These are phyloP conservation scores for Dermochelys coriacea DNA, from an alignment of 2,797 vertebrate species.

Conservation along the genomic window DNA sequence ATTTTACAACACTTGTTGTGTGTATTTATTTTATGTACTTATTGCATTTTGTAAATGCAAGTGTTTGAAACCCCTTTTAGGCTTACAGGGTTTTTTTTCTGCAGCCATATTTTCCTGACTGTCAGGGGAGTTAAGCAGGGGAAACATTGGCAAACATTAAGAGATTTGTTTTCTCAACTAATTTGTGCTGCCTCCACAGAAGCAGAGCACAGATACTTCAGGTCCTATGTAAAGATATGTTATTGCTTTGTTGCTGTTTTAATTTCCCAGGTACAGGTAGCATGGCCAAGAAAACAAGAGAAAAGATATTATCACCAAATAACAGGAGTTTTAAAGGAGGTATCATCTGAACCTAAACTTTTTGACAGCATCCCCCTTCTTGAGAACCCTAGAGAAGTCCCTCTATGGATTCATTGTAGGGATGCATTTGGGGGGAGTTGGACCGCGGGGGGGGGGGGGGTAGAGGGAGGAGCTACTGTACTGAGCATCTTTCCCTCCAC, in stretches of 20 bases:
- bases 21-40: background rate
- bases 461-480: background rate
- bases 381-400: background rate
- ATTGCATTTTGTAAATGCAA: background rate
- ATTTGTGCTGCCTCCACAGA: background rate
- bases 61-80: background rate
- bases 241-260: background rate
- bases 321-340: background rate
- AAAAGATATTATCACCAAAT: background rate
- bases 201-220: background rate
- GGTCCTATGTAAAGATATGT: background rate
- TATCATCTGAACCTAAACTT: background rate
- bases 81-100: background rate
- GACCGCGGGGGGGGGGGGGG: background rate
- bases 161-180: background rate
- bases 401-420: background rate
- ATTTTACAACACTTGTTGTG: accelerated
- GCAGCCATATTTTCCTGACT: background rate
- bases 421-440: background rate
- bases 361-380: background rate
- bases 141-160: background rate
- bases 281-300: background rate
- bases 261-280: background rate
- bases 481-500: background rate
- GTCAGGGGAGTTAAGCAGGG: too few species aligned